Evolutionary conservation across 2,797 vertebrate genomes (phyloP).

Genomic region (Jordanella pulchra): DNA sequence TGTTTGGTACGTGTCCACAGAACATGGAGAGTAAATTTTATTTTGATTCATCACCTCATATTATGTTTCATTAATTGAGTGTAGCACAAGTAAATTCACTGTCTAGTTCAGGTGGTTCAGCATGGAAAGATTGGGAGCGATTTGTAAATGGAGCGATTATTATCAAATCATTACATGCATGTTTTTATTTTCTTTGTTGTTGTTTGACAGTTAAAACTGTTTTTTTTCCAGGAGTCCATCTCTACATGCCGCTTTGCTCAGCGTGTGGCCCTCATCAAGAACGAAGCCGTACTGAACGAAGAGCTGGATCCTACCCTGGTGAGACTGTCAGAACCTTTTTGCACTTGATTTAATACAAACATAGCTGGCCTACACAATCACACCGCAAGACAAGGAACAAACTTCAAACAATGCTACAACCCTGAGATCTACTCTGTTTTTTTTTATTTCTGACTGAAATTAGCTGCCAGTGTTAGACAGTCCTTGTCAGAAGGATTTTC

Average conservation of each 20-base stretch:
- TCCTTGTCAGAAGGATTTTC: constrained; percentile 35
- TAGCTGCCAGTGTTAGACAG: constrained; percentile 38
- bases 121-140: background rate
- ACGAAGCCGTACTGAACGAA: constrained; percentile 93
- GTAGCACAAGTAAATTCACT: too few species aligned
- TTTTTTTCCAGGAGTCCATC: constrained; percentile 87
- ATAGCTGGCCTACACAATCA: constrained; percentile 23
- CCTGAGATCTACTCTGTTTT: constrained; percentile 45
- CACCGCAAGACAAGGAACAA: constrained; percentile 37
- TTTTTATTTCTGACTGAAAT: constrained; percentile 31
- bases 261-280: constrained; percentile 93
- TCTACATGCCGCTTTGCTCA: constrained; percentile 97
- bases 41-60: background rate
- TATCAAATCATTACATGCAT: background rate
- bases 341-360: constrained; percentile 25
- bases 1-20: background rate
- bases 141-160: background rate
- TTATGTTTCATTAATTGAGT: background rate
- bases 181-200: background rate
- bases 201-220: background rate
- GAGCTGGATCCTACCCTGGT: constrained; percentile 93
- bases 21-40: background rate
- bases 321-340: constrained; percentile 58
- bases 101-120: background rate
- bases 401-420: constrained; percentile 24